phyloP scores from a whole-genome alignment of 2,113 vertebrate species.

The Podilymbus podiceps region DNA sequence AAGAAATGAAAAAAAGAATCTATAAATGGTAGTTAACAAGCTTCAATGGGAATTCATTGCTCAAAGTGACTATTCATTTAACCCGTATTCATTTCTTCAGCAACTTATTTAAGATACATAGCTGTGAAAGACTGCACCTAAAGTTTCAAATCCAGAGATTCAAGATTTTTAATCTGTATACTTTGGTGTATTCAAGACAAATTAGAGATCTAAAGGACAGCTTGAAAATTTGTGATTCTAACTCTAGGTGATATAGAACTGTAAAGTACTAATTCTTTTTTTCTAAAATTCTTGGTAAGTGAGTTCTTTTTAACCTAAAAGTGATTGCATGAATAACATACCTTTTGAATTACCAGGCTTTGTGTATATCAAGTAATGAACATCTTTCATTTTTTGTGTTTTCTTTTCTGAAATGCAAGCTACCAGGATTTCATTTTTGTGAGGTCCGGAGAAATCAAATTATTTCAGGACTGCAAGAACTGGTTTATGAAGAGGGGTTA shows the following conservation, averaged over 20 bases:
- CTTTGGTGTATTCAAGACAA: background rate
- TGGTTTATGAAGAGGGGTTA: background rate
- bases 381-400: background rate
- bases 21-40: background rate
- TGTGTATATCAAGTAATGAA: background rate
- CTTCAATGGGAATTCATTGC: background rate
- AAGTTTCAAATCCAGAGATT: background rate
- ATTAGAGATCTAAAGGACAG: background rate
- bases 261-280: background rate
- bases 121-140: background rate
- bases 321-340: background rate
- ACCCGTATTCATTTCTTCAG: background rate
- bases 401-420: constrained; percentile 59
- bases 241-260: background rate
- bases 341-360: constrained; percentile 21
- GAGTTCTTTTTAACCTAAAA: background rate
- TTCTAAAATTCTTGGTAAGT: background rate
- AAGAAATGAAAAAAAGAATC: background rate
- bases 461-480: background rate
- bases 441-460: background rate
- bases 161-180: background rate
- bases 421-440: background rate
- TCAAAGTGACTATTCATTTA: background rate
- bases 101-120: background rate
- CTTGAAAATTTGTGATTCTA: background rate